phyloP scores from a whole-genome alignment of 2,797 vertebrate species.

The Chromobotia macracanthus region DNA sequence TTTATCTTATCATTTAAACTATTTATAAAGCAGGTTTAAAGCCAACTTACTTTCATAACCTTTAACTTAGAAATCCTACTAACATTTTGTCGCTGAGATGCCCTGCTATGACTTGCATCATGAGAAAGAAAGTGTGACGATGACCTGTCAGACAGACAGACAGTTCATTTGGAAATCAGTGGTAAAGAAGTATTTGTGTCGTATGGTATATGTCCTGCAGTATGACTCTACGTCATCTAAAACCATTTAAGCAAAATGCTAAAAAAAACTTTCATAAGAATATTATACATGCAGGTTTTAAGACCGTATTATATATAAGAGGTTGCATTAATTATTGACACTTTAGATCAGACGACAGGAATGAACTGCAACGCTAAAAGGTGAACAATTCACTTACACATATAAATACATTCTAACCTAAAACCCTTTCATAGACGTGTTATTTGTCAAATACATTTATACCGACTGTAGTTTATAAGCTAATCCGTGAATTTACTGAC shows the following conservation, averaged over 20 bases:
- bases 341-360: too few species aligned
- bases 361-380: too few species aligned
- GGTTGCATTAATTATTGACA: too few species aligned
- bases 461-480: background rate
- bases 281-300: too few species aligned
- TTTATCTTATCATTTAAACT: background rate
- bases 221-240: too few species aligned
- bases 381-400: too few species aligned
- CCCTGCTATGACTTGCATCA: background rate
- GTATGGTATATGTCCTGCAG: too few species aligned
- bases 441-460: background rate
- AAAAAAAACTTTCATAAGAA: too few species aligned
- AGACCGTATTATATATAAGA: too few species aligned
- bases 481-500: background rate
- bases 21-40: background rate
- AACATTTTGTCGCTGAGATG: background rate
- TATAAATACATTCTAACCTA: too few species aligned
- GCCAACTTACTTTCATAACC: slow-evolving; percentile 21
- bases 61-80: background rate
- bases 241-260: too few species aligned
- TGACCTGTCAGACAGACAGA: background rate
- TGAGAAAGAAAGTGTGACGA: background rate
- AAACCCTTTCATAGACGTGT: background rate
- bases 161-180: background rate
- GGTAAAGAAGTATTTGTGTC: background rate